phyloP scores from a whole-genome alignment of 1,140 invertebrate genomes.

The Ylistrum balloti region DNA sequence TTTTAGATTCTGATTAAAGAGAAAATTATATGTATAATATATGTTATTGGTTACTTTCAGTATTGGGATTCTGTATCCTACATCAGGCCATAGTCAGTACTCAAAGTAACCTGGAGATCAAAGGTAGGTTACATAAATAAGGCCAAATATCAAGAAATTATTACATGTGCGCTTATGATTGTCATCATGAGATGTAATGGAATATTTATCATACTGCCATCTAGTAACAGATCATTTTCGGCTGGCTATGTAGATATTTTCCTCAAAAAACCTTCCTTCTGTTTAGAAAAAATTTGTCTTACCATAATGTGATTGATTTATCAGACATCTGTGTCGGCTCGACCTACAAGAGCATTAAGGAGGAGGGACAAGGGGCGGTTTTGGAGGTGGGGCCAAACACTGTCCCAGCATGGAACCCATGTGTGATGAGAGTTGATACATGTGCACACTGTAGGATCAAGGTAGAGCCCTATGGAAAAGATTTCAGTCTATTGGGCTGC shows the following conservation, averaged over 20 bases:
- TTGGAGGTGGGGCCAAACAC: not conserved
- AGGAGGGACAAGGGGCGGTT: not conserved
- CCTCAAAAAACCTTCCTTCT: too few relatives aligned
- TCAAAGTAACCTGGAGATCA: not conserved
- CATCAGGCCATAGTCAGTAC: not conserved
- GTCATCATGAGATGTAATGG: too few relatives aligned
- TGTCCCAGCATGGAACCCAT: not conserved
- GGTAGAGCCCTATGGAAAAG: not conserved
- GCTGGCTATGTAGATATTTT: too few relatives aligned
- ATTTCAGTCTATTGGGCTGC: conserved; percentile 13
- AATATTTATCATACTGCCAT: too few relatives aligned
- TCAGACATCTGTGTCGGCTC: not conserved
- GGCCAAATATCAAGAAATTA: too few relatives aligned
- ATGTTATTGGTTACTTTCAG: not conserved
- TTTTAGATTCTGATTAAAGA: too few relatives aligned
- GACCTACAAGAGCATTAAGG: not conserved
- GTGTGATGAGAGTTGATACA: conserved; percentile 26
- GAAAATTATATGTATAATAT: too few relatives aligned
- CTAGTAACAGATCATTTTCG: too few relatives aligned
- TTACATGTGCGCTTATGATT: too few relatives aligned
- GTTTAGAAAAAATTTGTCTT: not conserved
- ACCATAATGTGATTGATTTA: not conserved
- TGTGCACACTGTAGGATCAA: not conserved
- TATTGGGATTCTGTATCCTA: not conserved
- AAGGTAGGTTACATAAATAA: not conserved